Percentiles rank a stretch among this genome's conserved stretches.
phyloP scores from a whole-genome alignment of 2,797 vertebrate species.

The Lates japonicus region DNA sequence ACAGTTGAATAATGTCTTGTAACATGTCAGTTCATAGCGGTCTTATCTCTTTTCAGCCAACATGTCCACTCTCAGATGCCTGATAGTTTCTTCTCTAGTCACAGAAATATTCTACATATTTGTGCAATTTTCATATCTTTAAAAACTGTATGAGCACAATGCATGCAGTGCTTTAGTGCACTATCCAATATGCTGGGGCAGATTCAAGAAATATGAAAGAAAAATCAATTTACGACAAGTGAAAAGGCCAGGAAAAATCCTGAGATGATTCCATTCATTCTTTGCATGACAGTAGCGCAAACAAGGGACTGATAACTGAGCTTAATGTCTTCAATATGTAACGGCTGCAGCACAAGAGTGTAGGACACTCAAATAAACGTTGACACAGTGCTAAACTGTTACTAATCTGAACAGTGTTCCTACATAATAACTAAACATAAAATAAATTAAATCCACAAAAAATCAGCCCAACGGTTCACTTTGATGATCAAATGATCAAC shows the following conservation, averaged over 20 bases:
- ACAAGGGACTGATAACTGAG: conserved; percentile 74
- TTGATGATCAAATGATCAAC: not conserved
- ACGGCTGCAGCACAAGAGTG: conserved; percentile 33
- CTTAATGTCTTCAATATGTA: conserved; percentile 75
- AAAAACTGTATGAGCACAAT: conserved; percentile 3
- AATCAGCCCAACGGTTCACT: conserved; percentile 8
- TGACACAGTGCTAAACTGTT: conserved; percentile 26
- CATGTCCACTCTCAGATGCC: conserved; percentile 29
- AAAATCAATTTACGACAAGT: conserved; percentile 51
- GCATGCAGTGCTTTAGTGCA: conserved; percentile 37
- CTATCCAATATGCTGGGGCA: conserved; percentile 23
- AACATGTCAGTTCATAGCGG: conserved; percentile 36
- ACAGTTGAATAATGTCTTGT: conserved; percentile 66
- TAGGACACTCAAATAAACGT: conserved; percentile 11
- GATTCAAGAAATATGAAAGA: conserved; percentile 42
- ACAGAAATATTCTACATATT: conserved; percentile 7
- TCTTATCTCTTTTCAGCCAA: conserved; percentile 40
- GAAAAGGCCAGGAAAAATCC: conserved; percentile 60
- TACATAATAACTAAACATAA: conserved; percentile 2
- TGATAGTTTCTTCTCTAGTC: conserved; percentile 15
- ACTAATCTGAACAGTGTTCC: conserved; percentile 7
- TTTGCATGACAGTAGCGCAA: conserved; percentile 74
- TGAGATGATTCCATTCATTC: conserved; percentile 81
- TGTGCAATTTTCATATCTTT: conserved; percentile 26
- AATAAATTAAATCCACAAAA: not conserved